Base-by-base conservation (phyloP, 2,113 vertebrate species). In the Carettochelys insculpta region DNA sequence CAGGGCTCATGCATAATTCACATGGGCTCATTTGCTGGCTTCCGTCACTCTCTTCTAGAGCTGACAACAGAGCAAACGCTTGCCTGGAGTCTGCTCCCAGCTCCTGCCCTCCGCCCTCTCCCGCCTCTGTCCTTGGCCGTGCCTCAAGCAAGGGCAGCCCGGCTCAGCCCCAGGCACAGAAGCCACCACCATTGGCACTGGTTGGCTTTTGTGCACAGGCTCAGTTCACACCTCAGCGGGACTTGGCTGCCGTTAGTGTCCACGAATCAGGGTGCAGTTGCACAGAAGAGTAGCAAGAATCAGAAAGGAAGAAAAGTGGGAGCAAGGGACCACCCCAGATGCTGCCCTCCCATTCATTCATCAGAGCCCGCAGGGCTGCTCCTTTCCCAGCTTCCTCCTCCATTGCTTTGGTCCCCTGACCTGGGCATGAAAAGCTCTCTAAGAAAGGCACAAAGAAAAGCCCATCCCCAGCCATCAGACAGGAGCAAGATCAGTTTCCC, bases 1-100 rank as follows among this genome's bases (percentile, higher is more conserved):
- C 1, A 16, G 91, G 77, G 89, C 50, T 41, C 45, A 88, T 85
- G 51, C 90, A 47, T 93, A 89, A 96, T 94, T 95, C 86, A 92
- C 86, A 34, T 51, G 52, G 2, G 14, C 81, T 68, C 80, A 56
- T 47, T 75, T 84, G 27, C 77, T 0, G 0, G 52, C 80, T 86
- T 56, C 90, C 13, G 43, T 48, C 61, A 41, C 83, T 58, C n/a
- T 11, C 61, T 82, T 65, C 41, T 52, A 47, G 79, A 71, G 19
- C 75, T 41, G 58, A 85, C 12, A 31, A 53, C 5, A 5, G 86
- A 38, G 83, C n/a, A 12, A 11, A 56, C 6, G 27, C 8, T 41
- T 29, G 25, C 43, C 34, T 54, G 16, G 51, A 76, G 79, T 9
- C 0, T 1, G 25, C 38, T n/a, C 71, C n/a, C 65, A 1, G 6